A percentile compares a stretch with the other conserved stretches of the same genome.
Conservation (phyloP, 2,113 vertebrate species). For the Papio anubis region DNA sequence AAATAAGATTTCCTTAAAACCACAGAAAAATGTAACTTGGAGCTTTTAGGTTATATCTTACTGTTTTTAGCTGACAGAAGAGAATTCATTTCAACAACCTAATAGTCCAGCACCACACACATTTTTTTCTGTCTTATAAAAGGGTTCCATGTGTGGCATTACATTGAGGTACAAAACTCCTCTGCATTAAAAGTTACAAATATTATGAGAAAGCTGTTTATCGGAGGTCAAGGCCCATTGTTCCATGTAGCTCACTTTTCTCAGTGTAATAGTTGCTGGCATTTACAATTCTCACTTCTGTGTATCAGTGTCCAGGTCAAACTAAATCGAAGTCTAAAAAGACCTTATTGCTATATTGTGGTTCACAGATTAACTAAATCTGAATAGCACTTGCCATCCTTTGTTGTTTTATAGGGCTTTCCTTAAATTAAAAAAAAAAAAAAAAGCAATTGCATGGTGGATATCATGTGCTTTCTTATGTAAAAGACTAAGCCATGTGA, state of each 20-base stretch:
- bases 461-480: background rate
- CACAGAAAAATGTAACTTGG: background rate
- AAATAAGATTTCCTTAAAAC: constrained; percentile 1
- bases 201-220: background rate
- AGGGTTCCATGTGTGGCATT: background rate
- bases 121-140: background rate
- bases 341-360: background rate
- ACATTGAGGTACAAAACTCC: background rate
- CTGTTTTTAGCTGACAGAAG: background rate
- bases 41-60: background rate
- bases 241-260: background rate
- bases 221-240: background rate
- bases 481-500: background rate
- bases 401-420: background rate
- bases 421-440: background rate
- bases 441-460: background rate
- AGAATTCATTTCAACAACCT: background rate
- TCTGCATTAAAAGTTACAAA: background rate
- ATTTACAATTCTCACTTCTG: background rate
- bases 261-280: background rate
- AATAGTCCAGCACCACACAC: too few species aligned
- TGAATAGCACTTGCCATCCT: background rate
- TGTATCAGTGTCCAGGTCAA: background rate
- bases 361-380: constrained; percentile 43
- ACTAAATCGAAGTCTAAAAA: background rate